These are phyloP conservation scores for Eremobia ochroleuca DNA, from an alignment of 2,888 invertebrate genomes.

Conservation along the genomic window DNA sequence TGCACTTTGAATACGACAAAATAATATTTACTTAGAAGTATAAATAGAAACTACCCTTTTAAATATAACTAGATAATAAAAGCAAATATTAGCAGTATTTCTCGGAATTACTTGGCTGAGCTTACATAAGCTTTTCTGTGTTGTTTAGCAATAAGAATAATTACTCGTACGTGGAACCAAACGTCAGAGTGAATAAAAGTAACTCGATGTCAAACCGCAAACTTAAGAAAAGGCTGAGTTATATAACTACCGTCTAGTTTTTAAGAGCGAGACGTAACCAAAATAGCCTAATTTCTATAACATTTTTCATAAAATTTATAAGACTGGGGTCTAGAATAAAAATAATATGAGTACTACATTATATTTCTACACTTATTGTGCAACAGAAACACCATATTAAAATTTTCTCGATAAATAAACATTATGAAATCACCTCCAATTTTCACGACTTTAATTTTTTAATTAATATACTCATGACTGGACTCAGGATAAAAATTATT, in stretches of 20 bases:
- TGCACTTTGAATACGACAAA: conserved; percentile 1
- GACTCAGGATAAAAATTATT: no score
- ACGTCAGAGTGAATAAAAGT: not conserved
- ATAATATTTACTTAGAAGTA: not conserved
- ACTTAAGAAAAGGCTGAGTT: not conserved
- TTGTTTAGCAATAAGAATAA: not conserved
- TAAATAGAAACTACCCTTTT: not conserved
- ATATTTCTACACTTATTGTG: no score
- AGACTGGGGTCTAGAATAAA: no score
- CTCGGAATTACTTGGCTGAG: not conserved
- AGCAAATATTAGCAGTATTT: not conserved
- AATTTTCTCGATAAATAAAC: no score
- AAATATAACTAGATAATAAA: not conserved
- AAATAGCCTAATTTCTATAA: no score
- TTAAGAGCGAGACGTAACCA: no score
- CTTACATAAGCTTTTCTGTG: not conserved
- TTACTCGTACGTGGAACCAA: not conserved
- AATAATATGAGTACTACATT: no score
- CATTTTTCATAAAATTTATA: no score
- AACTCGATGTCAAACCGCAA: not conserved
- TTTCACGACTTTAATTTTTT: no score
- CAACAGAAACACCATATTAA: no score
- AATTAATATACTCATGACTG: no score
- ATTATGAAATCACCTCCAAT: no score
- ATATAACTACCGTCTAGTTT: conserved; percentile 1